Evolutionary conservation across 2,888 invertebrate genomes (phyloP).

Genomic region (Xylocampa areola): DNA sequence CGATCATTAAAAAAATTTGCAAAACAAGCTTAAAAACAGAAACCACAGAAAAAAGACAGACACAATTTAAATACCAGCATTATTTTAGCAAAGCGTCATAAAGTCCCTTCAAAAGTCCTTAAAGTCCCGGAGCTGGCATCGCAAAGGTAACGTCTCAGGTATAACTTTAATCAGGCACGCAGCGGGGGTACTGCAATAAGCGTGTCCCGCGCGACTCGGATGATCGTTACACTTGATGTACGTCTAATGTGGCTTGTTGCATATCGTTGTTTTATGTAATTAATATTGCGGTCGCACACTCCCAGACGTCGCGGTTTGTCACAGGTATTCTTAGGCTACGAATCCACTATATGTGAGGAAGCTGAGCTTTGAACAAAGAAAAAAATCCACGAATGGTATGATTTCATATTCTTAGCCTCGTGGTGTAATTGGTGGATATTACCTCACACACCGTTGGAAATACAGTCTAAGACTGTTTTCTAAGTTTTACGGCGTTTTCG

Average conservation of each 20-base stretch:
- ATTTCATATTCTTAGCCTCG: too few species aligned
- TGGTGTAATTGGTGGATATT: too few species aligned
- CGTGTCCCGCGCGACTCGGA: slow-evolving; percentile 29
- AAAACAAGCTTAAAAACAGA: neutral
- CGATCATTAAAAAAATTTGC: too few species aligned
- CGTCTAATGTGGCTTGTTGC: slow-evolving; percentile 35
- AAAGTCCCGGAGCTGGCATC: slow-evolving; percentile 40
- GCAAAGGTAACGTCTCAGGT: slow-evolving; percentile 20
- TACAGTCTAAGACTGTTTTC: too few species aligned
- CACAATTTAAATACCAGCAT: slow-evolving; percentile 33
- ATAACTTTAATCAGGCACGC: slow-evolving; percentile 48
- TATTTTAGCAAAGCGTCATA: slow-evolving; percentile 42
- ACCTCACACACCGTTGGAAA: too few species aligned
- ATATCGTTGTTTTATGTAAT: slow-evolving; percentile 38
- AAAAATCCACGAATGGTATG: too few species aligned
- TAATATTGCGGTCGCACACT: slow-evolving; percentile 26
- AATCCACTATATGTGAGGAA: neutral
- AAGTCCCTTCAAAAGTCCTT: slow-evolving; percentile 47
- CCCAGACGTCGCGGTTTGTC: slow-evolving; percentile 13
- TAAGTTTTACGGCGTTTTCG: too few species aligned
- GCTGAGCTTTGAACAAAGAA: too few species aligned
- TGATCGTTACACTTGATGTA: slow-evolving; percentile 40
- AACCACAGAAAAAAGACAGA: neutral
- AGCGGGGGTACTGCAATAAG: slow-evolving; percentile 47
- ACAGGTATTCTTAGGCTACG: neutral